Evolutionary conservation across 2,797 vertebrate species (phyloP).

Genomic region (Jordanella pulchra): DNA sequence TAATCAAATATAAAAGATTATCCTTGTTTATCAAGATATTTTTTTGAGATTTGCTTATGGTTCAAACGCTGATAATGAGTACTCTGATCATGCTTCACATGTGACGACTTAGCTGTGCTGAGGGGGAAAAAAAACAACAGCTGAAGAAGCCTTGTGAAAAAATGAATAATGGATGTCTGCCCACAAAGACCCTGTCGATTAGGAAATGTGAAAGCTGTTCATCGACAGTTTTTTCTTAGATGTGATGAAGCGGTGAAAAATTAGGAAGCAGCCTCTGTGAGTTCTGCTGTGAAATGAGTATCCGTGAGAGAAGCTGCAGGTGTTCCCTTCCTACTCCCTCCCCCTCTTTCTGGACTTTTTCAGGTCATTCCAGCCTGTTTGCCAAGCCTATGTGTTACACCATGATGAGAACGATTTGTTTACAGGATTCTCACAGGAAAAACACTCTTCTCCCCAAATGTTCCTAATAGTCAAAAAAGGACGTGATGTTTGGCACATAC

Average conservation of each 20-base stretch:
- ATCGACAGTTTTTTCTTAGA: constrained; percentile 59
- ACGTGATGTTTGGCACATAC: constrained; percentile 48
- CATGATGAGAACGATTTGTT: constrained; percentile 65
- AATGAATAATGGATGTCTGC: constrained; percentile 56
- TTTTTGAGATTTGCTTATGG: constrained; percentile 23
- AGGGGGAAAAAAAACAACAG: constrained; percentile 48
- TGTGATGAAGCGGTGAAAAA: constrained; percentile 62
- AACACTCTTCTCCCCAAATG: constrained; percentile 46
- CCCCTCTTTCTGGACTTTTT: constrained; percentile 31
- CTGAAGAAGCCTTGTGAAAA: constrained; percentile 55
- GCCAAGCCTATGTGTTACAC: constrained; percentile 22
- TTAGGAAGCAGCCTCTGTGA: constrained; percentile 58
- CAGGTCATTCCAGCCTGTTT: constrained; percentile 28
- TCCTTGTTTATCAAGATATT: not conserved
- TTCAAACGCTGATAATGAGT: constrained; percentile 49
- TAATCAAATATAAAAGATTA: not conserved
- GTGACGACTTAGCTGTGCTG: constrained; percentile 52
- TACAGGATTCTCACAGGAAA: constrained; percentile 65
- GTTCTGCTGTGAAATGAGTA: constrained; percentile 64
- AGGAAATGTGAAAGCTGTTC: constrained; percentile 66
- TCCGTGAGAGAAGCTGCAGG: constrained; percentile 58
- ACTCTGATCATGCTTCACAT: constrained; percentile 24
- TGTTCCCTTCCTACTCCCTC: constrained; percentile 48
- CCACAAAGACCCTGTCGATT: constrained; percentile 45
- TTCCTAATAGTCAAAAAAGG: constrained; percentile 47